Evolutionary conservation across 2,888 invertebrate genomes (phyloP), one percentile per base, ranked within the genome.

Genomic region (Machimus atricapillus): DNA sequence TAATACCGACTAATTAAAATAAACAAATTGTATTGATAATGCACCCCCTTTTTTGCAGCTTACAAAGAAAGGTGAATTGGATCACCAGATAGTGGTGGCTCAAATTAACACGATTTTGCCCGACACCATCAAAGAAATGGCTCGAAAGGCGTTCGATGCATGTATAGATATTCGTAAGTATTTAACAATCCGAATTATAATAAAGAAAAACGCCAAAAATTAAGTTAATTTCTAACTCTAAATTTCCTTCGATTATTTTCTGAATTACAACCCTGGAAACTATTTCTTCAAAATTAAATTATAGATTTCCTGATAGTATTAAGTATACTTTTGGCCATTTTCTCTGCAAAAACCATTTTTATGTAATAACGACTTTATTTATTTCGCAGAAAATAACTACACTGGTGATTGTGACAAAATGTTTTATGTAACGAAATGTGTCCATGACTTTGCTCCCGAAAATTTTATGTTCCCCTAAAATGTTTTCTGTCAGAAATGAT

Each of bases 21-120:
- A 46, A 14, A 16, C 7, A 8, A 46, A 46, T 46, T 46, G 2
- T 4, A 46, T 16, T 46, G 2, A 4, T 16, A 0, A 12, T 43
- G 19, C 2, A 19, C 3, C 19, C 7, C 16, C 56, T n/a, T 58
- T 19, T 58, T 58, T 52, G 9, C 77, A 91, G 91, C 16, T 92
- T 52, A 91, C 90, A 27, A 91, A 91, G 73, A 92, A 91, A 81
- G 91, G 91, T 6, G 91, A 92, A 56, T 89, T 92, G 46, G 91
- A 90, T 88, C 87, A 91, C 66, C 74, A 89, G 74, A 92, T 92
- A 87, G 91, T 91, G 3, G 31, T 89, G 3, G 91, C 91, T 19
- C 92, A 92, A 89, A 89, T 92, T 87, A 90, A 91, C 5, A 90
- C 92, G 12, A 90, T 92, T 79, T 87, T 92, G 87, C 92, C 92